Evolutionary conservation across 2,888 invertebrate genomes (phyloP).

Genomic region (Toxonevra muliebris): DNA sequence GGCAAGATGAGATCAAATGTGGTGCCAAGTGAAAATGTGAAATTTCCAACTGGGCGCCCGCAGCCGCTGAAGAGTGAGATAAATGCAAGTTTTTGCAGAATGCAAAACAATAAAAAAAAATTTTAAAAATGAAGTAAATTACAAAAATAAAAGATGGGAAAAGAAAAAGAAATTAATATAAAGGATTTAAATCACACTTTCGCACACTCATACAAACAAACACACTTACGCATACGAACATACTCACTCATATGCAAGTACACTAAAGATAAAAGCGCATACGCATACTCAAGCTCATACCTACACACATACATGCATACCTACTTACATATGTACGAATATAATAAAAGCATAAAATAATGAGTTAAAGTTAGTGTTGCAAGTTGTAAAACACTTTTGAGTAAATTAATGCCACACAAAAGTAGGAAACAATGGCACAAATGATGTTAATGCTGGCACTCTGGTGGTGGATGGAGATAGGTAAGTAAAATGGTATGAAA

Average conservation of each 20-base stretch:
- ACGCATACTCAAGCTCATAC: background rate
- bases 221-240: slow-evolving; percentile 3
- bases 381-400: slow-evolving; percentile 23
- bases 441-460: too few species aligned
- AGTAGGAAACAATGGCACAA: slow-evolving; percentile 6
- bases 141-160: too few species aligned
- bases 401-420: slow-evolving; percentile 19
- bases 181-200: background rate
- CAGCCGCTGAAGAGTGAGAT: background rate
- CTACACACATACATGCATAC: background rate
- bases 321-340: background rate
- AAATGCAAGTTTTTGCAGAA: background rate
- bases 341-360: background rate
- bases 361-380: slow-evolving; percentile 19
- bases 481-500: too few species aligned
- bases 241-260: background rate
- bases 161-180: too few species aligned
- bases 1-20: too few species aligned
- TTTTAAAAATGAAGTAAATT: too few species aligned
- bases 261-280: too few species aligned
- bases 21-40: too few species aligned
- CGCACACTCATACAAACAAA: background rate
- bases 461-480: too few species aligned
- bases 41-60: background rate
- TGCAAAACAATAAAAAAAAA: too few species aligned